phyloP scores from a whole-genome alignment of 2,797 vertebrate genomes.

The Anableps anableps region DNA sequence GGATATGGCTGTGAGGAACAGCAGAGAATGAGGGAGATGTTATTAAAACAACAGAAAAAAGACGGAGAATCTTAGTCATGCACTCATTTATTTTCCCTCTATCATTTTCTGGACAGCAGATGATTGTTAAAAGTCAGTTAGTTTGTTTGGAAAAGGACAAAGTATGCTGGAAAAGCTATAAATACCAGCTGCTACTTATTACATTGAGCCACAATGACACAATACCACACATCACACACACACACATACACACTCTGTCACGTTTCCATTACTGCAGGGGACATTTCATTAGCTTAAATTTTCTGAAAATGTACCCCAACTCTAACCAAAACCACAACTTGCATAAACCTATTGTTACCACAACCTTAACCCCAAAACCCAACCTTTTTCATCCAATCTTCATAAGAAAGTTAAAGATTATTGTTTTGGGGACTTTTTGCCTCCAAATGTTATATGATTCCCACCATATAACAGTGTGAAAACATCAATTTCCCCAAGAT shows the following conservation, averaged over 20 bases:
- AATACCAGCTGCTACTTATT: constrained; percentile 73
- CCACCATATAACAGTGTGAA: background rate
- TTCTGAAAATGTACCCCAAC: constrained; percentile 10
- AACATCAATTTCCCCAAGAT: background rate
- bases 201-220: constrained; percentile 55
- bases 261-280: constrained; percentile 19
- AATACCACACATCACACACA: constrained; percentile 23
- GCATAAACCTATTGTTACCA: constrained; percentile 4
- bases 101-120: constrained; percentile 62
- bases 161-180: constrained; percentile 53
- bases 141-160: constrained; percentile 68
- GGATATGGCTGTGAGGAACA: constrained; percentile 31
- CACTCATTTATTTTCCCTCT: constrained; percentile 49
- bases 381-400: constrained; percentile 17
- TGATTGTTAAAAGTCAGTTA: constrained; percentile 67
- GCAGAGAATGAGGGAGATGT: constrained; percentile 32
- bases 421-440: constrained; percentile 10
- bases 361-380: constrained; percentile 3
- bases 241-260: constrained; percentile 23
- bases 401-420: constrained; percentile 7
- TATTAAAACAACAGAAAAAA: constrained; percentile 54
- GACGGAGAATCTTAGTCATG: constrained; percentile 64
- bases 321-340: constrained; percentile 28
- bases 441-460: background rate
- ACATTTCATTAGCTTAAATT: constrained; percentile 18